These are phyloP conservation scores for Mohoua ochrocephala DNA, from an alignment of 2,113 vertebrate genomes.

Conservation along the genomic window DNA sequence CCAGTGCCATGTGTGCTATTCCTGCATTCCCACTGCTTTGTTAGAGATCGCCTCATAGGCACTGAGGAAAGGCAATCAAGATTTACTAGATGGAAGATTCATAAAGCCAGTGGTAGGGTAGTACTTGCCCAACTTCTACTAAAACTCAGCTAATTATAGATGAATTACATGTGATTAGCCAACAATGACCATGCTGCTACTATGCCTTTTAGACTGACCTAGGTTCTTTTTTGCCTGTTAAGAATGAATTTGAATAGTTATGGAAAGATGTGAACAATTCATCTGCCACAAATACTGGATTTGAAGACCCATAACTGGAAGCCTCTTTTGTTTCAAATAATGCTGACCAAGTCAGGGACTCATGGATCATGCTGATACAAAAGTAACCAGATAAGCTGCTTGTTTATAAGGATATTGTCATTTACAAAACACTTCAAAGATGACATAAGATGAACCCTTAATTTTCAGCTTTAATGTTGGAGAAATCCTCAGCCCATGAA, in stretches of 20 bases:
- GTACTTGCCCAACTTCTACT: not conserved
- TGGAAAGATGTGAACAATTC: not conserved
- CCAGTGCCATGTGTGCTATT: fast-evolving
- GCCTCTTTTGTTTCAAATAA: not conserved
- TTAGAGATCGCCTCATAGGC: not conserved
- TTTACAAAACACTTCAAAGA: not conserved
- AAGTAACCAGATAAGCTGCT: not conserved
- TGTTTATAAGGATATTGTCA: not conserved
- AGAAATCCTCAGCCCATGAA: not conserved
- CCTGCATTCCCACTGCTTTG: not conserved
- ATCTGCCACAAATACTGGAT: not conserved
- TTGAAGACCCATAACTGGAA: not conserved
- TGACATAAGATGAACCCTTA: not conserved
- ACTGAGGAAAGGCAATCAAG: not conserved
- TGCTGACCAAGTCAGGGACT: not conserved
- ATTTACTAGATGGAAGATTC: not conserved
- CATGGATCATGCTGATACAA: not conserved
- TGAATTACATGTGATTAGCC: not conserved
- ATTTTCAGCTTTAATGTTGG: not conserved
- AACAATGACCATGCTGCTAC: not conserved
- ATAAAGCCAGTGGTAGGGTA: not conserved
- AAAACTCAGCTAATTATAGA: not conserved
- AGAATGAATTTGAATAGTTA: not conserved
- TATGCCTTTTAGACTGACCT: not conserved
- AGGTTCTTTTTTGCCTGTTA: not conserved